Base-by-base conservation (phyloP, 2,113 vertebrate species). In the Datnioides undecimradiatus region DNA sequence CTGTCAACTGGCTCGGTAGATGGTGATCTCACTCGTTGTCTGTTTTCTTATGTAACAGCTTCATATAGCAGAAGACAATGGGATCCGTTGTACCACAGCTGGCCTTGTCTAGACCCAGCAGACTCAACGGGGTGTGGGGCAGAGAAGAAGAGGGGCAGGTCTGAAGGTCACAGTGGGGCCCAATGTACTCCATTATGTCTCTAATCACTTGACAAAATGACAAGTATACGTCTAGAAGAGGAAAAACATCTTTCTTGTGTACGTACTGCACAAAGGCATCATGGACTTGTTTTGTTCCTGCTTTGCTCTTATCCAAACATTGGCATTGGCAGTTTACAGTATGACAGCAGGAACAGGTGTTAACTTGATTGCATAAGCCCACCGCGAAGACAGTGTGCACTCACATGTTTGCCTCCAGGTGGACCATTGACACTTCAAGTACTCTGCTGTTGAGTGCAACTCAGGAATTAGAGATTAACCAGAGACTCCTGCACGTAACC, bases 1-100 rank as follows among this genome's bases (percentile, higher is more conserved):
- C 33, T 79, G 66, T 62, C 31, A 74, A n/a, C 66, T 76, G 65
- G 54, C 49, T 58, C 33, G 62, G 11, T 76, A 46, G 52, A 80
- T 73, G 74, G 60, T 87, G 88, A 90, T 87, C 83, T 94, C 91
- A 89, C 77, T 79, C 19, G 36, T 51, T 51, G 55, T 64, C 65
- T 63, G 78, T 40, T 68, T 83, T 82, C 78, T 90, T 89, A 87
- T 80, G 82, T 89, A 91, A 92, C 45, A 14, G 43, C 57, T 82
- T 76, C 66, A 86, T 81, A 69, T 29, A 67, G 68, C 59, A 43
- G 77, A 76, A 85, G 41, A 91, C 86, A 91, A 88, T 76, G 70
- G 57, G 48, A 45, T 46, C 41, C 8, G 23, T 90, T 92, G 82
- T 90, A 17, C 46, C 78, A 87, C 81, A 83, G 75, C 73, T 84